Evolutionary conservation across 2,797 vertebrate genomes (phyloP).

Genomic region (Melopsittacus undulatus): DNA sequence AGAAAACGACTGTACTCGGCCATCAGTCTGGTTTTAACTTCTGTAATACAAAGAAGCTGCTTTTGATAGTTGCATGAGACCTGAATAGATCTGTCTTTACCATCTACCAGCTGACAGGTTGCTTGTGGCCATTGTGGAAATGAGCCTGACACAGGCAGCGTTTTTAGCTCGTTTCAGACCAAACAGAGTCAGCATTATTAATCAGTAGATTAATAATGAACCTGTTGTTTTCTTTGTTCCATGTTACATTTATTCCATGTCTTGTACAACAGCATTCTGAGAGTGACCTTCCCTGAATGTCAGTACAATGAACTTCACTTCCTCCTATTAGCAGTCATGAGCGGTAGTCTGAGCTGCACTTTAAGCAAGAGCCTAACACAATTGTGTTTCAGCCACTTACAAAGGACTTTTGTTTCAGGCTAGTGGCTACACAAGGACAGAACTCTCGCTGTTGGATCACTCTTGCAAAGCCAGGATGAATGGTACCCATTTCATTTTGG

Average conservation of each 20-base stretch:
- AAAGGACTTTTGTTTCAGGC: conserved; percentile 76
- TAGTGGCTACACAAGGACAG: conserved; percentile 80
- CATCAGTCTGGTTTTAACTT: neutral
- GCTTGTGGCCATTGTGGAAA: conserved; percentile 10
- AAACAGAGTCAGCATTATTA: conserved; percentile 27
- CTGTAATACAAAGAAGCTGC: neutral
- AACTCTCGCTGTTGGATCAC: conserved; percentile 89
- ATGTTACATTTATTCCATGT: conserved; percentile 4
- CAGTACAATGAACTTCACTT: conserved; percentile 25
- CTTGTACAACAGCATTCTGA: conserved; percentile 48
- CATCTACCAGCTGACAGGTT: conserved; percentile 5
- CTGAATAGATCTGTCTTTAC: neutral
- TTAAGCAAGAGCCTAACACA: neutral
- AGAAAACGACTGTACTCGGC: neutral
- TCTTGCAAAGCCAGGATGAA: conserved; percentile 90
- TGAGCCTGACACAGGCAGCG: neutral
- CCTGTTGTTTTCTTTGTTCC: conserved; percentile 39
- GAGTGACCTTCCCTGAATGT: conserved; percentile 52
- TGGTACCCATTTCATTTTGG: conserved; percentile 92
- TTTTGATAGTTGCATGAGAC: neutral
- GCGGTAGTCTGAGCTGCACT: neutral
- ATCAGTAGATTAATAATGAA: conserved; percentile 37
- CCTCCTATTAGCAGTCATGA: neutral
- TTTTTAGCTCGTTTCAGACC: conserved; percentile 11
- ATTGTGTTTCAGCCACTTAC: neutral